These are phyloP conservation scores for Tupaia chinensis DNA, from an alignment of 2,113 vertebrate genomes.

Conservation along the genomic window DNA sequence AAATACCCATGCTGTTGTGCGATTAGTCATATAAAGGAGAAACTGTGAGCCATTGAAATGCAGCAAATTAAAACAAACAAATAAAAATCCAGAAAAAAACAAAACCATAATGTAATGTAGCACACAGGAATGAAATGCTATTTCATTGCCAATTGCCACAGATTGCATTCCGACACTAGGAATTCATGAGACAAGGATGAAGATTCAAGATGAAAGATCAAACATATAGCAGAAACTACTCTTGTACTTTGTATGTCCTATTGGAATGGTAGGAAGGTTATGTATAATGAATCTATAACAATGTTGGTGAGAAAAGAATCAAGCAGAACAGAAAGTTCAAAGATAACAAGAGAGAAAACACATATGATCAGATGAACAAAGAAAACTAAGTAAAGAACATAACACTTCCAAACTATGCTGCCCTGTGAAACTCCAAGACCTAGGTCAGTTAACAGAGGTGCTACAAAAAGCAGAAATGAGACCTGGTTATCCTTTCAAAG, in stretches of 20 bases:
- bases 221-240: neutral
- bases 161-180: neutral
- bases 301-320: neutral
- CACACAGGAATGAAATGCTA: neutral
- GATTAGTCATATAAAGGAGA: slow-evolving; percentile 67
- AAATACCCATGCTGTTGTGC: slow-evolving; percentile 65
- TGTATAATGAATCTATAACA: neutral
- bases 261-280: neutral
- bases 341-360: slow-evolving; percentile 34
- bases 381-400: neutral
- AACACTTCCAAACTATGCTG: neutral
- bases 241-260: neutral
- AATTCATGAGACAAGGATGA: neutral
- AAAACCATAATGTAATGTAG: neutral
- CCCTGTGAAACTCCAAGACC: neutral
- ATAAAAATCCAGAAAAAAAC: neutral
- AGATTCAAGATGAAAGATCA: slow-evolving; percentile 8
- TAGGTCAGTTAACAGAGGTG: neutral
- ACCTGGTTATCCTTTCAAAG: neutral
- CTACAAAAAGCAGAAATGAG: neutral
- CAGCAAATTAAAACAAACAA: slow-evolving; percentile 72
- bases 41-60: slow-evolving; percentile 67
- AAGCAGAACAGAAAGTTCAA: neutral
- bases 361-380: neutral
- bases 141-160: neutral